Evolutionary conservation across 2,113 vertebrate species (phyloP), one percentile per base, ranked within the genome.

Genomic region (Channa maculata): DNA sequence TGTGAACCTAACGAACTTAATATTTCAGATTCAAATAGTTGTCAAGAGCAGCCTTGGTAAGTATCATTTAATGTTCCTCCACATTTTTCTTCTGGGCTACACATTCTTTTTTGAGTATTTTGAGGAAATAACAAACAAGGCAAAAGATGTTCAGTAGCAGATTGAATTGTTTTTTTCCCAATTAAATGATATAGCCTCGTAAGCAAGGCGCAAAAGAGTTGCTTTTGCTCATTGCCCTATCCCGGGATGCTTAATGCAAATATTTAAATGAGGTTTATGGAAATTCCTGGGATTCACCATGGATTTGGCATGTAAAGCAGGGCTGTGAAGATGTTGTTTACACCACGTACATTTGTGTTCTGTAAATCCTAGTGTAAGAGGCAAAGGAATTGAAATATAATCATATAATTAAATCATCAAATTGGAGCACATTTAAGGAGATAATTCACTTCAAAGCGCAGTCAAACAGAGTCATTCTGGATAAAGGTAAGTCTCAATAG

Each of bases 221-320:
- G 38, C 48, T 41, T 73, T 15, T 71, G 43, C 65, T 84, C 67
- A 71, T 44, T 59, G 62, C 74, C 77, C 79, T 34, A 59, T 88
- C 83, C 77, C 63, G 74, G 89, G 85, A 88, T 84, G 86, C 82
- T 71, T 65, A 71, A 92, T 94, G 93, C 92, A 94, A 94, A 94
- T 94, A 92, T 93, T 94, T 89, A 93, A 94, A 95, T 92, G 79
- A 77, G 61, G 88, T 65, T 89, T 94, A 95, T 95, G 94, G 91
- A 95, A 94, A 95, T 94, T 79, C 76, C 82, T 90, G 84, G 81
- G 65, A 93, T 92, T 90, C 90, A 91, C 69, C 84, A 84, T 84
- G 86, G 83, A 91, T 93, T 94, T 93, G 93, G 81, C 90, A 94
- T 94, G 93, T 94, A 95, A 95, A 95, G 77, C 88, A 94, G 90